Conservation (phyloP, 1,140 invertebrate genomes). For the Solenopsis fugax region DNA sequence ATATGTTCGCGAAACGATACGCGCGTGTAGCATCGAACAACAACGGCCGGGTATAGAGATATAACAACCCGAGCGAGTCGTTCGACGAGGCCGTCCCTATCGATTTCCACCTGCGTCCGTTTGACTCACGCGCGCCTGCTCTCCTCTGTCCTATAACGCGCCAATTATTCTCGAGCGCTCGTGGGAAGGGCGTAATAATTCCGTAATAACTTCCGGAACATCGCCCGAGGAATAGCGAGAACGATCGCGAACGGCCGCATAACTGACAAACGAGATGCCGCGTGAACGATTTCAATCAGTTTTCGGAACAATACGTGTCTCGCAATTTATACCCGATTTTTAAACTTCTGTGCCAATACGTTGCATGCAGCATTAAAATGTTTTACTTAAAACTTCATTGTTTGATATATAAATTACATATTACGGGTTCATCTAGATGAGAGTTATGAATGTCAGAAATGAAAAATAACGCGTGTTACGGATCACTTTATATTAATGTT, state of each 20-base stretch:
- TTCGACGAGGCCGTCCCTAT: slow-evolving; percentile 70
- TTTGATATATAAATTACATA: background rate
- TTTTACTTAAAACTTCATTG: too few species aligned
- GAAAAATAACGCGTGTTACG: too few species aligned
- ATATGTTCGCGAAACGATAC: slow-evolving; percentile 40
- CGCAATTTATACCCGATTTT: slow-evolving; percentile 25
- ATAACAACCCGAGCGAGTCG: slow-evolving; percentile 66
- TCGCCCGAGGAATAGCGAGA: slow-evolving; percentile 32
- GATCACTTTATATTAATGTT: too few species aligned
- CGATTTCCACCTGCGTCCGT: slow-evolving; percentile 74
- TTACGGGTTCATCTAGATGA: background rate
- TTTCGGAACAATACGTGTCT: background rate
- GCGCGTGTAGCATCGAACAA: slow-evolving; percentile 39
- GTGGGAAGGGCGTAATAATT: slow-evolving; percentile 58
- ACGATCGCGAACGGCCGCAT: slow-evolving; percentile 26
- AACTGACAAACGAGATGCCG: slow-evolving; percentile 47
- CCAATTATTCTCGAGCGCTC: slow-evolving; percentile 55
- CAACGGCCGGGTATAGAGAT: background rate
- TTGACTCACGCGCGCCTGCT: slow-evolving; percentile 64
- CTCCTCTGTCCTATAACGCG: slow-evolving; percentile 35
- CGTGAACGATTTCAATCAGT: slow-evolving; percentile 25
- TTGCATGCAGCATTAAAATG: too few species aligned
- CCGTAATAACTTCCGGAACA: slow-evolving; percentile 61
- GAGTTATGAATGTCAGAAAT: too few species aligned
- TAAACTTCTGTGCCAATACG: background rate